A percentile compares a stretch with the other conserved stretches of the same genome.
Conservation (phyloP, 2,888 invertebrate genomes). For the Onthophagus sagittarius region DNA sequence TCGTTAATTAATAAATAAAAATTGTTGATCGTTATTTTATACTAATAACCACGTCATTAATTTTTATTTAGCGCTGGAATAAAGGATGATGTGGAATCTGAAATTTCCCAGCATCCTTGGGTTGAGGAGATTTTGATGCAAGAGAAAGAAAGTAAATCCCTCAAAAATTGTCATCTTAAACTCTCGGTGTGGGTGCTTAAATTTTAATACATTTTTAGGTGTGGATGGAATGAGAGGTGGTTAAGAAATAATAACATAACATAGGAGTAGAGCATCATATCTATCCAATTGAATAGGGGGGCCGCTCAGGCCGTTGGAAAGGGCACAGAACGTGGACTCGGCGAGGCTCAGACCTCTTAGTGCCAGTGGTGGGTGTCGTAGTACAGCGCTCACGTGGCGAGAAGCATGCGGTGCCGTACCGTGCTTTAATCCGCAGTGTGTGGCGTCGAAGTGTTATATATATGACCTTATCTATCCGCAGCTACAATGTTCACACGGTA, state of each 20-base stretch:
- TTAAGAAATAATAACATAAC: constrained; percentile 6
- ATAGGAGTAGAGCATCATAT: constrained; percentile 31
- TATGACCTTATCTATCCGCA: constrained; percentile 34
- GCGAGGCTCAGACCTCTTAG: constrained; percentile 29
- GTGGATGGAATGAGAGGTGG: neutral
- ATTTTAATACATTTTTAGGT: neutral
- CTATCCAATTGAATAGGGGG: constrained; percentile 40
- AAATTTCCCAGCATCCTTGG: too few relatives aligned
- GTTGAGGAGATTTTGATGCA: too few relatives aligned
- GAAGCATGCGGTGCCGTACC: constrained; percentile 26
- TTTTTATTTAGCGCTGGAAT: neutral
- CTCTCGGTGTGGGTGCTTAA: too few relatives aligned
- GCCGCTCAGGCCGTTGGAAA: constrained; percentile 42
- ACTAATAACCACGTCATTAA: neutral
- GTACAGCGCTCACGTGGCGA: constrained; percentile 31
- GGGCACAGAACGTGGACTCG: constrained; percentile 31
- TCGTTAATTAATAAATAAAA: too few relatives aligned
- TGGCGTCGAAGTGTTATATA: constrained; percentile 36
- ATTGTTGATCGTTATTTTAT: neutral
- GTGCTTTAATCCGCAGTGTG: constrained; percentile 28
- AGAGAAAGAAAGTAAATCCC: too few relatives aligned
- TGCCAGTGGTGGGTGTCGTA: constrained; percentile 25
- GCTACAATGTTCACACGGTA: constrained; percentile 47
- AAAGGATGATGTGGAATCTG: neutral
- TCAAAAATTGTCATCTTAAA: too few relatives aligned